Conservation (phyloP, 2,113 vertebrate genomes). For the Lathamus discolor region DNA sequence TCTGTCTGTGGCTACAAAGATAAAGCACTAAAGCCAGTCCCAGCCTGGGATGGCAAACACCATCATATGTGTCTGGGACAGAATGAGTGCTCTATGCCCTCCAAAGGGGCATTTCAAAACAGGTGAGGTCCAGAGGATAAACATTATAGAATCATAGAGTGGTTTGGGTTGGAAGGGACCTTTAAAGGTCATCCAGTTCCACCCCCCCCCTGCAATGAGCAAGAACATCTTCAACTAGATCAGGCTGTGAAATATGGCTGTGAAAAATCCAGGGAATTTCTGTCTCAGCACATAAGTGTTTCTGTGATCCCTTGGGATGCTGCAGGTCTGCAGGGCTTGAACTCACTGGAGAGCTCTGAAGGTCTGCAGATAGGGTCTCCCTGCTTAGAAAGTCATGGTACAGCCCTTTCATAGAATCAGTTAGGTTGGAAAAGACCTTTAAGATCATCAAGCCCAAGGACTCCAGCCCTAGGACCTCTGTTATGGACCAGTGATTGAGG, state of each 20-base stretch:
- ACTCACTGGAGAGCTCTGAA: not conserved
- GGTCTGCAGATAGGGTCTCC: not conserved
- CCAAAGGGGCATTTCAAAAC: not conserved
- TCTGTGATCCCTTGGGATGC: not conserved
- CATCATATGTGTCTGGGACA: not conserved
- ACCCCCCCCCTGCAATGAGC: rapidly evolving
- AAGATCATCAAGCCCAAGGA: not conserved
- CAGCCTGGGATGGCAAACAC: not conserved
- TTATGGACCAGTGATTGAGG: not conserved
- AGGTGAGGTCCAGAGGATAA: not conserved
- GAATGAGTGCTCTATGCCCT: not conserved
- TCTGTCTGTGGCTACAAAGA: not conserved
- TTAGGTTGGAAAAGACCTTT: not conserved
- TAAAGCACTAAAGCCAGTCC: not conserved
- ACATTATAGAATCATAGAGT: not conserved
- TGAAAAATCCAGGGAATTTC: not conserved
- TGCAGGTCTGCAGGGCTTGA: not conserved
- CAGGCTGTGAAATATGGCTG: not conserved
- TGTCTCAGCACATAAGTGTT: not conserved
- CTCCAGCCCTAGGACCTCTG: not conserved
- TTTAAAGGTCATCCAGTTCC: not conserved
- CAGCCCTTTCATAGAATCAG: not conserved
- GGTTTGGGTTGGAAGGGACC: not conserved
- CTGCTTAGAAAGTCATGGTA: not conserved
- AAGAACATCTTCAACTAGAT: not conserved